A percentile compares a stretch with the other conserved stretches of the same genome.
Conservation (phyloP, 2,113 vertebrate species). For the Merops nubicus region DNA sequence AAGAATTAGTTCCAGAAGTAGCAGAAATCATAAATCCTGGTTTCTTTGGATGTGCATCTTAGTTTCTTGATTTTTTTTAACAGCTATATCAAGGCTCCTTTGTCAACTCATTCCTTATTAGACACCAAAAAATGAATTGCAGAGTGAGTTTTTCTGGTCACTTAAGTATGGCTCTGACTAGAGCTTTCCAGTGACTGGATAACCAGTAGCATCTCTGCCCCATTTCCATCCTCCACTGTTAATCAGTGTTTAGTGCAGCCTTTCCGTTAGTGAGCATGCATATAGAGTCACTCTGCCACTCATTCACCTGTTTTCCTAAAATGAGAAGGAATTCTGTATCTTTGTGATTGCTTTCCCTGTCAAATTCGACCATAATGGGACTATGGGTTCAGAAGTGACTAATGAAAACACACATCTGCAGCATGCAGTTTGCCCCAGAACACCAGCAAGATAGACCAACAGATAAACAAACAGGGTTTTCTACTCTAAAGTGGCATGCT, state of each 20-base stretch:
- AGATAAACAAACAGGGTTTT: not conserved
- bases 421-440: not conserved
- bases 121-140: not conserved
- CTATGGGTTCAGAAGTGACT: not conserved
- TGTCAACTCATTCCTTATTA: not conserved
- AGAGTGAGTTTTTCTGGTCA: not conserved
- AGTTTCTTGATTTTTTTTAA: not conserved
- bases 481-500: not conserved
- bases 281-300: not conserved
- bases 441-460: not conserved
- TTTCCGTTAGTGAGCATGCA: not conserved
- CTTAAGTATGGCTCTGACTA: not conserved
- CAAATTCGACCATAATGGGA: not conserved
- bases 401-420: too few relatives aligned
- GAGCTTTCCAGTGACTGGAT: not conserved
- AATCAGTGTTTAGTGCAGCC: not conserved
- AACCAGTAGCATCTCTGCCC: not conserved
- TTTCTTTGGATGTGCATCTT: not conserved
- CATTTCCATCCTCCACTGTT: not conserved
- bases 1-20: not conserved
- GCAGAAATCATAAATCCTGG: not conserved
- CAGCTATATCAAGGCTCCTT: not conserved
- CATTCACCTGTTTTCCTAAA: not conserved
- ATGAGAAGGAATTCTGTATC: not conserved
- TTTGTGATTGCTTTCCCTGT: not conserved